Evolutionary conservation across 2,113 vertebrate species (phyloP).

Genomic region (Rhynchomys soricoides): DNA sequence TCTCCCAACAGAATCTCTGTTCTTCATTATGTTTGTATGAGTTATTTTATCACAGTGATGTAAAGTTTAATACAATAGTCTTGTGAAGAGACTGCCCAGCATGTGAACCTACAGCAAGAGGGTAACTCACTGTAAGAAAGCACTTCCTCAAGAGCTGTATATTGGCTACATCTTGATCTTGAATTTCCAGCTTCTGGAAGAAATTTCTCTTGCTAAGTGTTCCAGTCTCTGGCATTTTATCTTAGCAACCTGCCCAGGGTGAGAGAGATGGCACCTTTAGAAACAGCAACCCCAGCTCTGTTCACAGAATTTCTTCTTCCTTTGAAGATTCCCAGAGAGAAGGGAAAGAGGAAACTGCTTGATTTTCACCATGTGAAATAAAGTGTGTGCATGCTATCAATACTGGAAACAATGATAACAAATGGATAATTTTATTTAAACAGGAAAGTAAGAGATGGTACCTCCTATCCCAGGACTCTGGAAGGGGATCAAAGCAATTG

Average conservation of each 20-base stretch:
- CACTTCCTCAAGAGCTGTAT: neutral
- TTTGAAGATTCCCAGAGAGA: slow-evolving; percentile 52
- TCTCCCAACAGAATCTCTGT: neutral
- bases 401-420: slow-evolving; percentile 37
- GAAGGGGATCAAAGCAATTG: slow-evolving; percentile 32
- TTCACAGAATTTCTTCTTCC: neutral
- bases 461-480: neutral
- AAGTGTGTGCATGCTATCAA: neutral
- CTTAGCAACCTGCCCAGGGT: neutral
- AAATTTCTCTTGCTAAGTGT: neutral
- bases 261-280: neutral
- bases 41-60: neutral
- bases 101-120: neutral
- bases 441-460: slow-evolving; percentile 18
- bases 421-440: slow-evolving; percentile 46
- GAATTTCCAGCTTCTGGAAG: neutral
- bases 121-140: neutral
- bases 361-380: slow-evolving; percentile 12
- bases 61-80: neutral
- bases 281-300: neutral
- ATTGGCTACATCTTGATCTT: neutral
- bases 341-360: neutral
- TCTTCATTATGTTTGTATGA: neutral
- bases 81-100: neutral
- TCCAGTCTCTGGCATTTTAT: neutral